phyloP scores from a whole-genome alignment of 2,888 invertebrate genomes.

The Oscheius myriophilus region DNA sequence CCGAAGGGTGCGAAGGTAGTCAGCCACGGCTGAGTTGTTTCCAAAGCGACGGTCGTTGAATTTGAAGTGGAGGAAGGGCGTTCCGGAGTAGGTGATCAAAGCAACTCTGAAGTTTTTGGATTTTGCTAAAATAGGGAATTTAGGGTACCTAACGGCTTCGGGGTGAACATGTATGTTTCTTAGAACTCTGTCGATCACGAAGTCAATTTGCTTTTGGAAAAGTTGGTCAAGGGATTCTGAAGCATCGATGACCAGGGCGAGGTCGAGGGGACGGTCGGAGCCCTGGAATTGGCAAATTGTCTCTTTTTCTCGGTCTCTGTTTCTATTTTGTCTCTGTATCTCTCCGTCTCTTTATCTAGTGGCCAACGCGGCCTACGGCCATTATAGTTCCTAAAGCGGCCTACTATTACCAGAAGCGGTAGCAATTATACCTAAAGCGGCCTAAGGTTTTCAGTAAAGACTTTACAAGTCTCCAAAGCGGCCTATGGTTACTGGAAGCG shows the following conservation, averaged over 20 bases:
- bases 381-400: too few relatives aligned
- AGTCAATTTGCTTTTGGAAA: slow-evolving; percentile 62
- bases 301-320: too few relatives aligned
- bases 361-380: too few relatives aligned
- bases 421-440: too few relatives aligned
- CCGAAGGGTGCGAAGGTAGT: slow-evolving; percentile 56
- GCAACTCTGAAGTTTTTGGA: slow-evolving; percentile 48
- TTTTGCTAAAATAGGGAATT: not conserved
- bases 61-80: slow-evolving; percentile 62
- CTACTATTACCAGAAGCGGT: too few relatives aligned
- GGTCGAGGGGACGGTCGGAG: slow-evolving; percentile 66
- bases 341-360: too few relatives aligned
- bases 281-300: slow-evolving; percentile 65
- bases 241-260: slow-evolving; percentile 66
- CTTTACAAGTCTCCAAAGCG: too few relatives aligned
- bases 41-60: slow-evolving; percentile 60
- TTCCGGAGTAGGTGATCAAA: slow-evolving; percentile 64
- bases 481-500: too few relatives aligned
- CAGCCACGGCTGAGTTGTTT: slow-evolving; percentile 62
- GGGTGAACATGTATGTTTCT: slow-evolving; percentile 67
- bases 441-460: too few relatives aligned
- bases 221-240: slow-evolving; percentile 66
- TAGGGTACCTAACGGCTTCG: slow-evolving; percentile 61
- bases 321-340: too few relatives aligned
- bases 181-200: slow-evolving; percentile 62